Evolutionary conservation across 1,140 invertebrate species (phyloP), one percentile per base, ranked within the genome.

Genomic region (Trissolcus basalis): DNA sequence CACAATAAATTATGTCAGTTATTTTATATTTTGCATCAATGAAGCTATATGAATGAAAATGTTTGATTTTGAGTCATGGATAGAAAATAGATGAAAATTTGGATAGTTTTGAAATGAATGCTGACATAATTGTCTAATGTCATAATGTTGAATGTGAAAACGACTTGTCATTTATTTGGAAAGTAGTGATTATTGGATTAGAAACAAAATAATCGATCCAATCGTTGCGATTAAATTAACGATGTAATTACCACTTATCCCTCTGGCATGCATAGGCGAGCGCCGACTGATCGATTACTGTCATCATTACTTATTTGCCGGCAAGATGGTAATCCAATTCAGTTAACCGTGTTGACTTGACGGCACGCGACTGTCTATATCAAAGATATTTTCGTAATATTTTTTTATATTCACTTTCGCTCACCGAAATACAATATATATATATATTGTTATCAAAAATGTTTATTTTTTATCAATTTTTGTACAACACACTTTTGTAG

Each of bases 151-250:
- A 6, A 49, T 32, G 10, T 58, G 39, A 73, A 58, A 72, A 39
- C 53, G 48, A 61, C 50, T 60, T 61, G 61, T 67, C 53, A 68
- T 74, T 58, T 69, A 44, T 69, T 69, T 63, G 47, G 58, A 61
- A 75, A 64, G 41, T 58, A 47, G 45, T 64, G 59, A 64, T 75
- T 58, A 69, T 54, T 69, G 64, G 51, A 75, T 75, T 69, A 75
- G 69, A 69, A 35, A 64, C 64, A 58, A 53, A 68, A 75, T 75
- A 75, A 75, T 75, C 69, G 54, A 75, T 69, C 69, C 64, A 69
- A 69, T 67, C 72, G 48, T 69, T 58, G 72, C 72, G 64, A 75
- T 75, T 75, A 68, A 75, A 75, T 75, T 69, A 75, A 75, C 63
- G 64, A 75, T 67, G 72, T 75, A 75, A 75, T 75, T 75, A 75